Base-by-base conservation (phyloP, 2,888 invertebrate genomes). In the Bellardia bayeri region DNA sequence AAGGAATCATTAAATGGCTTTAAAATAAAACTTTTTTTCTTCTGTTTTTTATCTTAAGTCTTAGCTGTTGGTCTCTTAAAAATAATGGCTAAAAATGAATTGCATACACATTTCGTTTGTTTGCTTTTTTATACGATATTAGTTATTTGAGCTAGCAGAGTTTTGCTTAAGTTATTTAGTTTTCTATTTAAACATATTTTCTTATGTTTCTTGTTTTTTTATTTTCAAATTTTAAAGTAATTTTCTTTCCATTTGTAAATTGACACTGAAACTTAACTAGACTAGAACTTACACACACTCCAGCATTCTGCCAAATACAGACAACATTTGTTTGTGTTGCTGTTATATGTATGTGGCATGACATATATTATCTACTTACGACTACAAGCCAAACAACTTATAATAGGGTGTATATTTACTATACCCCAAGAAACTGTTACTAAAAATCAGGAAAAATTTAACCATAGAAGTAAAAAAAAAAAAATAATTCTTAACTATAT, bases 1-100 rank as follows among this genome's bases (percentile, higher is more conserved):
- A 56, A 69, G 69, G 37, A 82, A 85, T 85, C 87, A 82, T 87
- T 85, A 87, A 85, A 85, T 85, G 82, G 78, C 87, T 87, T 85
- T 82, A 85, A 82, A 86, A 63, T 58, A 45, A 82, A 68, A 63
- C 40, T 81, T 83, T 82, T 33, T 76, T 74, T 68, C 51, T 58
- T 7, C 13, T 37, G 63, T 56, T 16, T 13, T 58, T 82, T 63
- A 78, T 71, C 66, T 81, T 72, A 66, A 74, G 66, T 74, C 37
- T 37, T 45, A 30, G 30, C 13, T 76, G 64, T 58, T 58, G 30
- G 66, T 51, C 66, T 78, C 8, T 51, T 58, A 64, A 74, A 80
- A 81, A 71, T 68, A 69, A 79, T 49, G 61, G 54, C 11, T 37
- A 37, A 79, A 78, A 54, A 79, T 54, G 49, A 51, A 16, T 80